Percentiles rank a stretch among this genome's conserved stretches.
Conservation (phyloP, 2,113 vertebrate genomes). For the Halcyon malimbica region DNA sequence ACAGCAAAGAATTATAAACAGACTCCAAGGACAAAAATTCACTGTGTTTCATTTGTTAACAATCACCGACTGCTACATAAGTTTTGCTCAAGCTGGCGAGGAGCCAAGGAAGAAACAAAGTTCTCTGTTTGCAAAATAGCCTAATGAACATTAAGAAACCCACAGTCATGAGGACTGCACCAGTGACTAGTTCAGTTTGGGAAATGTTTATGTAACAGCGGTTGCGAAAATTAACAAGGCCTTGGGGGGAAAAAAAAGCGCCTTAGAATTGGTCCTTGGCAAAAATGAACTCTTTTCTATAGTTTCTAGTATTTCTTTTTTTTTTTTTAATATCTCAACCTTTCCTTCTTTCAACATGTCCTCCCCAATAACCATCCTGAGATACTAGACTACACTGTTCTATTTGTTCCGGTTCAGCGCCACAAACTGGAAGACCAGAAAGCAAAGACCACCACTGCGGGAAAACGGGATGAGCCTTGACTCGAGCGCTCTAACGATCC, state of each 20-base stretch:
- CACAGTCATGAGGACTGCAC: fast-evolving
- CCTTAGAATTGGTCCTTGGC: background rate
- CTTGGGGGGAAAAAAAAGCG: background rate
- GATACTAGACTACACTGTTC: background rate
- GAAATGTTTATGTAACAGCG: background rate
- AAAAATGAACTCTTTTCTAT: background rate
- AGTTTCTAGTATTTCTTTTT: background rate
- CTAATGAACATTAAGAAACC: background rate
- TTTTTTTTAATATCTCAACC: background rate
- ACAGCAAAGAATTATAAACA: background rate
- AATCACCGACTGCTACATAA: background rate
- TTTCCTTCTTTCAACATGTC: background rate
- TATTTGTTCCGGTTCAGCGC: background rate
- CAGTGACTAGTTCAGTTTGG: background rate
- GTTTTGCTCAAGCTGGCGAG: background rate
- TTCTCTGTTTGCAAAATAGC: fast-evolving
- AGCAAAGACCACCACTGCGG: background rate
- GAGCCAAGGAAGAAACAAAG: background rate
- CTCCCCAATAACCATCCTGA: background rate
- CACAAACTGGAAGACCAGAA: background rate
- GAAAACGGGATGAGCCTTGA: background rate
- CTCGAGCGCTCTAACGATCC: background rate
- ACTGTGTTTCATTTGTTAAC: background rate
- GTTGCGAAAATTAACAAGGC: background rate
- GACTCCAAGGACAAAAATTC: background rate